These are phyloP conservation scores for Trichopria drosophilae DNA, from an alignment of 2,888 invertebrate genomes.

Conservation along the genomic window DNA sequence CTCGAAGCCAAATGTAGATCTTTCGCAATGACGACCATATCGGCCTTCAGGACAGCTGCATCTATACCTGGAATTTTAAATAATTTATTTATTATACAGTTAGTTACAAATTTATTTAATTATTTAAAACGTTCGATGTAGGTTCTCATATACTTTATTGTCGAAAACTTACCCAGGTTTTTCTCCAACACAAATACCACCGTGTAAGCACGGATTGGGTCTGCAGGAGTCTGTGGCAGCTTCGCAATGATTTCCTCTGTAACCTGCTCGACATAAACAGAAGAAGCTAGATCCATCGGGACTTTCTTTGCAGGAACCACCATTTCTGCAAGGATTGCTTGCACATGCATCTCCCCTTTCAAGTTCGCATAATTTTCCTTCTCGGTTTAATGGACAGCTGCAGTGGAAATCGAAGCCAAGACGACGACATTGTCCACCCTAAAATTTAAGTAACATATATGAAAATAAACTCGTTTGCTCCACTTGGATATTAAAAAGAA, in stretches of 20 bases:
- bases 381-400: conserved; percentile 74
- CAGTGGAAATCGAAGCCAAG: conserved; percentile 85
- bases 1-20: conserved; percentile 85
- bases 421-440: conserved; percentile 81
- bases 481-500: too few relatives aligned
- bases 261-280: conserved; percentile 89
- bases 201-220: conserved; percentile 89
- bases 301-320: conserved; percentile 87
- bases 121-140: not conserved
- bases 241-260: conserved; percentile 89
- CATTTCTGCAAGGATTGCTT: conserved; percentile 85
- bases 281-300: conserved; percentile 87
- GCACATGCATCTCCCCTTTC: conserved; percentile 84
- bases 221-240: conserved; percentile 85
- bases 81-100: too few relatives aligned
- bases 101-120: not conserved
- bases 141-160: conserved; percentile 2
- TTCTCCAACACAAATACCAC: conserved; percentile 85
- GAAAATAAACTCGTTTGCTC: not conserved
- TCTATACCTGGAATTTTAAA: conserved; percentile 44
- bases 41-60: conserved; percentile 81
- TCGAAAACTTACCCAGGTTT: conserved; percentile 73
- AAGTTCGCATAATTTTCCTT: conserved; percentile 82
- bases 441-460: conserved; percentile 38
- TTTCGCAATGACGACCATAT: conserved; percentile 89